These are phyloP conservation scores for Melipona quadrifasciata DNA, from an alignment of 1,140 invertebrate species.

Conservation along the genomic window DNA sequence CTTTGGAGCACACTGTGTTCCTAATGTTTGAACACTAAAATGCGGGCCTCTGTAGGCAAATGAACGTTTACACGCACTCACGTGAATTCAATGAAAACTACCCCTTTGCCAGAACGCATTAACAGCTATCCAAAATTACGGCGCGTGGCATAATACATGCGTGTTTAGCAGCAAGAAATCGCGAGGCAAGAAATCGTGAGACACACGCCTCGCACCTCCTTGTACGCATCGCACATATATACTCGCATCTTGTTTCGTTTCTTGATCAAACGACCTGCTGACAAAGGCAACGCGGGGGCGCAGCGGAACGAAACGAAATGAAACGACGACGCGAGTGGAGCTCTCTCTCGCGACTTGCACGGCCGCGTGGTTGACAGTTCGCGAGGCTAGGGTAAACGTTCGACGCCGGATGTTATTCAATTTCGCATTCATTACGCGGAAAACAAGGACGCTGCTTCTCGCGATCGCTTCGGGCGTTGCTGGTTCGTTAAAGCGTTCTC, in stretches of 20 bases:
- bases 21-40: too few species aligned
- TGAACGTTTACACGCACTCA: too few species aligned
- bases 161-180: background rate
- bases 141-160: background rate
- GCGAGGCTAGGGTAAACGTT: conserved; percentile 45
- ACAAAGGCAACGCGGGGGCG: background rate
- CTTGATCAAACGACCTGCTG: conserved; percentile 9
- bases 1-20: too few species aligned
- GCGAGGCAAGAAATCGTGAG: background rate
- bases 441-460: conserved; percentile 49
- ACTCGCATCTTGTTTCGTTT: background rate
- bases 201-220: too few species aligned
- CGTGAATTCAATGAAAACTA: background rate
- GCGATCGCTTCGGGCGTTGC: conserved; percentile 44
- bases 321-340: background rate
- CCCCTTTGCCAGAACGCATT: background rate
- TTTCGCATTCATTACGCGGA: conserved; percentile 58
- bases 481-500: conserved; percentile 59
- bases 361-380: conserved; percentile 2
- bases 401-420: conserved; percentile 59
- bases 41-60: too few species aligned
- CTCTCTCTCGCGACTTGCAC: background rate
- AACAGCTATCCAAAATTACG: background rate
- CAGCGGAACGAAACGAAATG: background rate
- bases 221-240: background rate